Conservation (phyloP, 2,888 invertebrate species). For the Helleia helle region DNA sequence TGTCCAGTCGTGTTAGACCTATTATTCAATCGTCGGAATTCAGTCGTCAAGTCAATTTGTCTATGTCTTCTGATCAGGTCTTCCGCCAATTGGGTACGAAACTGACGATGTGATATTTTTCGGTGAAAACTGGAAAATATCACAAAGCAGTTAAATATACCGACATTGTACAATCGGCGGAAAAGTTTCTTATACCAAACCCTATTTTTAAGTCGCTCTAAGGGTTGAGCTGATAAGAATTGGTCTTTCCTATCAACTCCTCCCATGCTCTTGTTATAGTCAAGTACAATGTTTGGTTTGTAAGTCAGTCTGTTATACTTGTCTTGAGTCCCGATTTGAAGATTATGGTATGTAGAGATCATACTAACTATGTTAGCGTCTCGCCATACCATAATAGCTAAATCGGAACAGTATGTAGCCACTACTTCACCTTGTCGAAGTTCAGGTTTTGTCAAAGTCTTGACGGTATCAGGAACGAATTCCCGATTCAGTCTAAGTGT, state of each 20-base stretch:
- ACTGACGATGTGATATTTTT: conserved; percentile 19
- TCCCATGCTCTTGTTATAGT: conserved; percentile 27
- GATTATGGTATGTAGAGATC: conserved; percentile 20
- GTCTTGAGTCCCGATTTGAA: conserved; percentile 10
- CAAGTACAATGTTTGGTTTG: conserved; percentile 20
- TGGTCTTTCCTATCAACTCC: conserved; percentile 29
- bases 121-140: conserved; percentile 12
- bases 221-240: conserved; percentile 23
- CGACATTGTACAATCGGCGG: conserved; percentile 6
- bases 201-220: conserved; percentile 20
- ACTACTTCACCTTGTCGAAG: conserved; percentile 22
- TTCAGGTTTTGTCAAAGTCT: conserved; percentile 20
- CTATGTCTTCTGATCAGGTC: conserved; percentile 12
- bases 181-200: too few species aligned
- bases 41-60: conserved; percentile 13
- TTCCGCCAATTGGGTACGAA: conserved; percentile 17
- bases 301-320: conserved; percentile 12
- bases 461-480: conserved; percentile 18
- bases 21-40: conserved; percentile 8
- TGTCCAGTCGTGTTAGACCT: too few species aligned
- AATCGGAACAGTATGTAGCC: too few species aligned
- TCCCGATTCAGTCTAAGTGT: conserved; percentile 23
- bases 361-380: conserved; percentile 21
- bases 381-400: too few species aligned
- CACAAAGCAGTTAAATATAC: conserved; percentile 14